phyloP scores from a whole-genome alignment of 1,140 invertebrate species.

The Achroia grisella region DNA sequence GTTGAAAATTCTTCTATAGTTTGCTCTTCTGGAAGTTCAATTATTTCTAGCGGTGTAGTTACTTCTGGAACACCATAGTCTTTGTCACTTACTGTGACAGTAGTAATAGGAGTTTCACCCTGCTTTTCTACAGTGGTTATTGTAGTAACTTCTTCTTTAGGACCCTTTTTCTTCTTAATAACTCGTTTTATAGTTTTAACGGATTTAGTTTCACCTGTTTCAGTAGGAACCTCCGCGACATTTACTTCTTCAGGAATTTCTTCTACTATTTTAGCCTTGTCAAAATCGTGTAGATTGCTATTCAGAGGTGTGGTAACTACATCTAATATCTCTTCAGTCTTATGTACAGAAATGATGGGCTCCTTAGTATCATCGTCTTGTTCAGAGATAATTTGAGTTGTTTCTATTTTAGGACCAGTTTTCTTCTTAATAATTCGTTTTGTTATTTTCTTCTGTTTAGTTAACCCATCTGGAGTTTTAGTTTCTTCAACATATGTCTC shows the following conservation, averaged over 20 bases:
- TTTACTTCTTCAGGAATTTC: constrained; percentile 20
- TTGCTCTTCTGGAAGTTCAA: constrained; percentile 31
- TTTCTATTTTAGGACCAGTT: constrained; percentile 39
- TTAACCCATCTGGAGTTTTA: constrained; percentile 15
- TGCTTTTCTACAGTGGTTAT: constrained; percentile 33
- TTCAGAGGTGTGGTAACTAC: background rate
- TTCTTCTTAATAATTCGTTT: constrained; percentile 41
- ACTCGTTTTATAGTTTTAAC: constrained; percentile 28
- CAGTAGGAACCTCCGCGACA: constrained; percentile 38
- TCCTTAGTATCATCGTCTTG: constrained; percentile 17
- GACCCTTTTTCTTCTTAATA: constrained; percentile 28
- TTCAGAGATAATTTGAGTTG: constrained; percentile 55
- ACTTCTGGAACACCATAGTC: constrained; percentile 11
- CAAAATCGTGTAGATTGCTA: constrained; percentile 9
- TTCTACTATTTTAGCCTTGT: constrained; percentile 16
- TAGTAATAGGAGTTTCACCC: constrained; percentile 39
- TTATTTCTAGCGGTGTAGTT: constrained; percentile 14
- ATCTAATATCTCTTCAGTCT: background rate
- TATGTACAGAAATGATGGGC: constrained; percentile 18
- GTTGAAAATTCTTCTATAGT: constrained; percentile 27
- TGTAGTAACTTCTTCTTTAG: constrained; percentile 36
- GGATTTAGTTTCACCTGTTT: constrained; percentile 22
- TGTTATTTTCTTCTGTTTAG: constrained; percentile 23
- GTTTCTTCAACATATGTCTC: constrained; percentile 57
- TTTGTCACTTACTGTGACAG: constrained; percentile 25